These are phyloP conservation scores for Parazoanthus darwini DNA, from an alignment of 92 coral and sea anemone genomes.

Conservation along the genomic window DNA sequence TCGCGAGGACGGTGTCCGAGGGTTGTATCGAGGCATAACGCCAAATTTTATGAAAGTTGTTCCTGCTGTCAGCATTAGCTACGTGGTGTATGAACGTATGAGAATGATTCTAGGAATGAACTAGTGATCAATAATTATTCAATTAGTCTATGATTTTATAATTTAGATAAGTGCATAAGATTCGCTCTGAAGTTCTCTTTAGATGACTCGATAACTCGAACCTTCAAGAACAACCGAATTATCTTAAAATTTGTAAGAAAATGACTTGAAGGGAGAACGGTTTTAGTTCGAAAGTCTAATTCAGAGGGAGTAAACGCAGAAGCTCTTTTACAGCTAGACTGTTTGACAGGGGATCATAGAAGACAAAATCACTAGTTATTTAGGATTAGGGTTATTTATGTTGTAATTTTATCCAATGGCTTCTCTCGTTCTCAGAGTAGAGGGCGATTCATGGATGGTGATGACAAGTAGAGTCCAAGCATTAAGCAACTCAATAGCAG, in stretches of 20 bases:
- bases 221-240: too few species aligned
- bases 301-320: neutral
- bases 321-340: neutral
- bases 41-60: slow-evolving; percentile 98
- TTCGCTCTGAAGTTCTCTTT: too few species aligned
- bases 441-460: too few species aligned
- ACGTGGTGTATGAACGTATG: slow-evolving; percentile 92
- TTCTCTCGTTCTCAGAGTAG: too few species aligned
- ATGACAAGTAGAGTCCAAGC: too few species aligned
- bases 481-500: too few species aligned
- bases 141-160: neutral
- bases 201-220: neutral
- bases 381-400: too few species aligned
- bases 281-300: too few species aligned
- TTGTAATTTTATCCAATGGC: too few species aligned
- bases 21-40: slow-evolving; percentile 92
- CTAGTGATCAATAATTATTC: slow-evolving; percentile 10
- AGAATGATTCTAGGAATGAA: slow-evolving; percentile 81
- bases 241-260: too few species aligned
- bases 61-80: slow-evolving; percentile 99
- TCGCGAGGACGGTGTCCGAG: slow-evolving; percentile 91
- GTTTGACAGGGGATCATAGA: neutral
- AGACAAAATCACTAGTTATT: too few species aligned
- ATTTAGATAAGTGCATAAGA: neutral
- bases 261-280: too few species aligned